Percentiles rank a stretch among this genome's conserved stretches.
Conservation (phyloP, 2,113 vertebrate genomes). For the Solenodon paradoxus region DNA sequence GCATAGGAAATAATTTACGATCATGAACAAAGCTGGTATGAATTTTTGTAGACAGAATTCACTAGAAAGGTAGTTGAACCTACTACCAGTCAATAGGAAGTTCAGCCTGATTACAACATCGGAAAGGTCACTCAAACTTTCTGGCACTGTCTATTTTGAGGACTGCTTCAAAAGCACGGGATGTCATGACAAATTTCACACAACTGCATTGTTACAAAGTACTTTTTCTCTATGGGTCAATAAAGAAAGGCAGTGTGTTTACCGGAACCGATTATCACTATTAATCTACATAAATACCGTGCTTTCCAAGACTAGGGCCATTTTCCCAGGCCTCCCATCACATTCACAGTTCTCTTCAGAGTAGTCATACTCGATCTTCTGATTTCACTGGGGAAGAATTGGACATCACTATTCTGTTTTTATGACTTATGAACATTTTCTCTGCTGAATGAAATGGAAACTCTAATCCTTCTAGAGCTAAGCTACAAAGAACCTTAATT, state of each 20-base stretch:
- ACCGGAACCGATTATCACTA: accelerated
- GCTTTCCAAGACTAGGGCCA: accelerated
- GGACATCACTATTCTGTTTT: neutral
- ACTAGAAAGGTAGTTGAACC: neutral
- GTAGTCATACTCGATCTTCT: neutral
- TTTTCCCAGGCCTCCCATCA: accelerated
- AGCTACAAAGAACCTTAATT: neutral
- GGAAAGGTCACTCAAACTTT: neutral
- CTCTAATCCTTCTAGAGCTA: neutral
- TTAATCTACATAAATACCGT: neutral
- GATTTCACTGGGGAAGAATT: neutral
- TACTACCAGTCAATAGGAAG: neutral
- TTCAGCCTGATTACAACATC: too few relatives aligned
- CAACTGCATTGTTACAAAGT: too few relatives aligned
- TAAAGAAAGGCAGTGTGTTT: neutral
- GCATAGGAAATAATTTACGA: neutral
- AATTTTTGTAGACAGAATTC: too few relatives aligned
- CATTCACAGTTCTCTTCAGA: neutral
- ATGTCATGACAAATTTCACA: neutral
- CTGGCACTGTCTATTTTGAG: neutral
- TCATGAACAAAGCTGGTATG: neutral
- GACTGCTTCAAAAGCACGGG: too few relatives aligned
- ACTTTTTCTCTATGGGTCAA: neutral
- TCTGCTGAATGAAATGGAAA: neutral
- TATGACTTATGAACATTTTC: neutral